Evolutionary conservation across 2,113 vertebrate genomes (phyloP).

Genomic region (Craseonycteris thonglongyai): DNA sequence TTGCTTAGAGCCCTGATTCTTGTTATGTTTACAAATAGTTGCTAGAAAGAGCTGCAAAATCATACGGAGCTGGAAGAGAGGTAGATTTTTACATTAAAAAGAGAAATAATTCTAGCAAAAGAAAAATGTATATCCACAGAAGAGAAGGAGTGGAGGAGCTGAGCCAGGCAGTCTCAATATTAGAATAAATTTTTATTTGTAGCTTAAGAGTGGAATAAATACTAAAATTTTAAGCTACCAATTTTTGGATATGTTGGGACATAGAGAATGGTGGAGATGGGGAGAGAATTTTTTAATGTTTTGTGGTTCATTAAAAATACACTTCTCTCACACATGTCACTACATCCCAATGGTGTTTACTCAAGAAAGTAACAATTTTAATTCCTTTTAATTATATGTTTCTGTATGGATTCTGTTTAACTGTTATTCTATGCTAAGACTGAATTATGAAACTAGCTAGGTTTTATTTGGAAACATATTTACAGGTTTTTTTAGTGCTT

Average conservation of each 20-base stretch:
- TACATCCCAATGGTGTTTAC: neutral
- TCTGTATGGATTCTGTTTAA: neutral
- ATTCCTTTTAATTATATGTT: no score
- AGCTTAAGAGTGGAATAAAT: neutral
- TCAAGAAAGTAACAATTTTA: neutral
- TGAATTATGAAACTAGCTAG: neutral
- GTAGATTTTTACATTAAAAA: neutral
- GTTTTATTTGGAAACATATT: neutral
- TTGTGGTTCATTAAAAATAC: conserved; percentile 29
- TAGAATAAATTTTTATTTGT: neutral
- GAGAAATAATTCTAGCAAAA: neutral
- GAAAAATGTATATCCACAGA: neutral
- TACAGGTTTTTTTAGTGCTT: neutral
- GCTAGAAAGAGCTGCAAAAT: neutral
- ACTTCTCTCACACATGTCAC: neutral
- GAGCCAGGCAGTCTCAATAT: neutral
- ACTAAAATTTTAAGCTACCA: neutral
- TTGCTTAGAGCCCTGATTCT: neutral
- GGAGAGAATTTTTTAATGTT: neutral
- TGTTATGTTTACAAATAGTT: neutral
- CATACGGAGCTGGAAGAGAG: neutral
- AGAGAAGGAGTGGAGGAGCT: neutral
- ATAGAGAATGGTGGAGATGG: neutral
- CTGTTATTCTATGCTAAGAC: neutral
- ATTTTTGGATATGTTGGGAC: neutral